phyloP scores from a whole-genome alignment of 2,888 invertebrate genomes.

The Cheilosia urbana region DNA sequence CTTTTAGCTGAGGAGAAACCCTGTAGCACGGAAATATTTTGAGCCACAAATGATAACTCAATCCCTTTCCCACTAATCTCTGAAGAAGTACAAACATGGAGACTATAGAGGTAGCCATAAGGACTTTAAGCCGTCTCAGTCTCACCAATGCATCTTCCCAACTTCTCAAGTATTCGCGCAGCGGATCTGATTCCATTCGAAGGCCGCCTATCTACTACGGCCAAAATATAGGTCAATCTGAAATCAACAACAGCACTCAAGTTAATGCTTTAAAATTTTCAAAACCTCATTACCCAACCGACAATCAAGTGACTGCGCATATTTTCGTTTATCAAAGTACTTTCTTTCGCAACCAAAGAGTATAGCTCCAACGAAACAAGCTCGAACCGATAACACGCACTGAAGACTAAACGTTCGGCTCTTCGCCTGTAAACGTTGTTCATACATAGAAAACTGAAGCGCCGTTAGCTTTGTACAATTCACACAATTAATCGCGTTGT shows the following conservation, averaged over 20 bases:
- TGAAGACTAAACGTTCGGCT: slow-evolving; percentile 19
- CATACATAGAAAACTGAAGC: not conserved
- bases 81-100: too few relatives aligned
- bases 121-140: too few relatives aligned
- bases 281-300: slow-evolving; percentile 33
- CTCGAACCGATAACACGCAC: slow-evolving; percentile 6
- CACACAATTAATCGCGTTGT: slow-evolving; percentile 56
- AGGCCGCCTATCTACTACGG: too few relatives aligned
- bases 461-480: slow-evolving; percentile 14
- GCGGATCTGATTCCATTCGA: too few relatives aligned
- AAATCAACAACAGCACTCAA: not conserved
- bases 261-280: slow-evolving; percentile 6
- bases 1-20: too few relatives aligned
- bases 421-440: not conserved
- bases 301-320: not conserved
- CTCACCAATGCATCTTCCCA: too few relatives aligned
- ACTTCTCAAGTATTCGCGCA: too few relatives aligned
- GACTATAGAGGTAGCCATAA: too few relatives aligned
- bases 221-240: not conserved
- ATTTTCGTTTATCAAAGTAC: slow-evolving; percentile 29
- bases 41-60: too few relatives aligned
- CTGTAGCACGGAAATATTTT: too few relatives aligned
- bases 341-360: slow-evolving; percentile 38
- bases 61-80: too few relatives aligned
- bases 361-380: slow-evolving; percentile 2